These are phyloP conservation scores for Poecilia picta DNA, from an alignment of 2,797 vertebrate genomes.

Conservation along the genomic window DNA sequence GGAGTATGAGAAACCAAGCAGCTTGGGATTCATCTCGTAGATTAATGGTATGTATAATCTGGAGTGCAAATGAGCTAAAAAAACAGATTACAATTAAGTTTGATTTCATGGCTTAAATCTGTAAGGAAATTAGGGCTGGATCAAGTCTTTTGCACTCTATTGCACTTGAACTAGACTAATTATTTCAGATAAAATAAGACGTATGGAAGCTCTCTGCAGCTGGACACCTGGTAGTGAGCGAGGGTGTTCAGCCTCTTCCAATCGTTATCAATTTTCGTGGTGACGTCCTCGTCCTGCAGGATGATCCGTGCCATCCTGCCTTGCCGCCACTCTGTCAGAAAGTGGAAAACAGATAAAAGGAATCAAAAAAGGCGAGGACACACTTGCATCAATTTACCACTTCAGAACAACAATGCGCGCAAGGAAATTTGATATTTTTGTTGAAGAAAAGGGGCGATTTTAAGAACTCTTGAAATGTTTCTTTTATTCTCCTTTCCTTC, in stretches of 20 bases:
- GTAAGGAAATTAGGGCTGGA: neutral
- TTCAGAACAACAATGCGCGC: neutral
- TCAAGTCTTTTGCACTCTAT: neutral
- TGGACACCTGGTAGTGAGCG: conserved; percentile 92
- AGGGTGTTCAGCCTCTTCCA: conserved; percentile 98
- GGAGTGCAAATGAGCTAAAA: neutral
- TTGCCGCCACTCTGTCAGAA: conserved; percentile 92
- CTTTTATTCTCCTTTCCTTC: conserved; percentile 12
- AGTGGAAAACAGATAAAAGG: neutral
- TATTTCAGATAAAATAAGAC: neutral
- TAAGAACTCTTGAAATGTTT: conserved; percentile 19
- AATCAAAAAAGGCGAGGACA: conserved; percentile 4
- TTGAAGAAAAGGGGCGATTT: conserved; percentile 9
- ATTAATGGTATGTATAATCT: neutral
- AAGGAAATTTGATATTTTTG: neutral
- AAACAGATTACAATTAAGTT: neutral
- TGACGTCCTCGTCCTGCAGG: conserved; percentile 97
- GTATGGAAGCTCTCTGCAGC: neutral
- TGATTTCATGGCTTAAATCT: neutral
- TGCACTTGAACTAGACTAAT: neutral
- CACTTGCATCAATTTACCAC: neutral
- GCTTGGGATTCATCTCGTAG: neutral
- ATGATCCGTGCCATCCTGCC: conserved; percentile 98
- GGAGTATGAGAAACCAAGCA: neutral
- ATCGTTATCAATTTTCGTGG: conserved; percentile 99